Evolutionary conservation across 1,140 invertebrate species (phyloP).

Genomic region (Polypedilum vanderplanki): DNA sequence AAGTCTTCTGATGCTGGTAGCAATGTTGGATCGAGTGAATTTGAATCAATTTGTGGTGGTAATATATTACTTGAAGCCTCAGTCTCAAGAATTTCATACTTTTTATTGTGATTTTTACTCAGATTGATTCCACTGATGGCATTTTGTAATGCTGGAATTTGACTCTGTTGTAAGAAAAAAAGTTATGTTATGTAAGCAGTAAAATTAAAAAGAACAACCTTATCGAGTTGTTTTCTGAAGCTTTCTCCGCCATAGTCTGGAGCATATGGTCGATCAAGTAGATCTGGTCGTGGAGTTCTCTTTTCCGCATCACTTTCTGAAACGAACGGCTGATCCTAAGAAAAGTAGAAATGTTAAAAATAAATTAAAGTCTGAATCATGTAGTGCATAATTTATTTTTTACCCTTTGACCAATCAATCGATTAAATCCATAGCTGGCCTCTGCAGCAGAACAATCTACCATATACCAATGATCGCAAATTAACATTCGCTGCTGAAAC

Average conservation of each 20-base stretch:
- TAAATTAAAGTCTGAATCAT: neutral
- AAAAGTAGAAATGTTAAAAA: conserved; percentile 14
- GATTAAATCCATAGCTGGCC: conserved; percentile 59
- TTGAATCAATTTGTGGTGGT: neutral
- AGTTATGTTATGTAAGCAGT: neutral
- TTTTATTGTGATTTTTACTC: neutral
- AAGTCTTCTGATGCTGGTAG: conserved; percentile 3
- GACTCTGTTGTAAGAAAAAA: neutral
- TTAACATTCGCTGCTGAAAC: conserved; percentile 70
- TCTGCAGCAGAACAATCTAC: conserved; percentile 66
- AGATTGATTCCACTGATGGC: neutral
- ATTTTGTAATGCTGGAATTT: conserved; percentile 1
- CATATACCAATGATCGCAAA: conserved; percentile 77
- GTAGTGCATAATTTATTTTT: neutral
- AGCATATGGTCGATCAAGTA: conserved; percentile 51
- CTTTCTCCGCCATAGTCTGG: conserved; percentile 45
- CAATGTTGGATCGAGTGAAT: conserved; percentile 12
- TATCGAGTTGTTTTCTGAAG: conserved; percentile 40
- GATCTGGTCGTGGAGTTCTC: conserved; percentile 56
- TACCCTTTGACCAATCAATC: conserved; percentile 52
- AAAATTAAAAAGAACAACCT: conserved; percentile 34
- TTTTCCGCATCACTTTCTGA: conserved; percentile 54
- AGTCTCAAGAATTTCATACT: conserved; percentile 8
- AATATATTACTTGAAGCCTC: conserved; percentile 5
- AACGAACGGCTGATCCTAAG: conserved; percentile 56